Conservation (phyloP, 2,797 vertebrate species). For the Odontamblyopus lacepedii region DNA sequence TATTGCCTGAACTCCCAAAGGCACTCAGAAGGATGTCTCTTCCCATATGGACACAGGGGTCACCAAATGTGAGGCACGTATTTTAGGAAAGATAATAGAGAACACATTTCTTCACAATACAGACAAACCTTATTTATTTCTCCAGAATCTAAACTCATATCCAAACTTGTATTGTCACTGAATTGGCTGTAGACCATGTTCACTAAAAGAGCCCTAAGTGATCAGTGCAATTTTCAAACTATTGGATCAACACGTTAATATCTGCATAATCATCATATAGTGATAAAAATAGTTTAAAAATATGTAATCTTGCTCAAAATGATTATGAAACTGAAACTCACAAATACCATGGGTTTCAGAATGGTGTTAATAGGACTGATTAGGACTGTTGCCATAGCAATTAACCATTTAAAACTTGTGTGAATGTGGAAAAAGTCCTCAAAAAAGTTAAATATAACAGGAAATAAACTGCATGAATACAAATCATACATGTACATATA, state of each 20-base stretch:
- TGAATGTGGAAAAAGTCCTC: too few species aligned
- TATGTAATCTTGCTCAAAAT: too few species aligned
- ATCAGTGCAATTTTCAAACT: background rate
- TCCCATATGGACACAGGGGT: background rate
- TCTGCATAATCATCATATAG: too few species aligned
- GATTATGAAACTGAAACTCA: too few species aligned
- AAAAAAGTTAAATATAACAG: too few species aligned
- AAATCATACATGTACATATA: too few species aligned
- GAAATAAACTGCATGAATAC: too few species aligned
- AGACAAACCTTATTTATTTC: background rate
- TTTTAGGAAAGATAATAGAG: background rate
- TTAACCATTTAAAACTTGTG: too few species aligned
- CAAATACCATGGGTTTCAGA: too few species aligned
- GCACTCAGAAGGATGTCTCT: conserved; percentile 2
- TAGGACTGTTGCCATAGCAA: too few species aligned
- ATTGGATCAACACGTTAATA: background rate
- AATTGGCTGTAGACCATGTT: background rate
- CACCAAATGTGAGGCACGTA: background rate
- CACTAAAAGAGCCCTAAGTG: background rate
- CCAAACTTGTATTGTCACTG: background rate
- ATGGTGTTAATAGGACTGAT: too few species aligned
- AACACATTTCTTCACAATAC: background rate
- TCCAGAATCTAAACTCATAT: background rate
- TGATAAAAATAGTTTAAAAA: too few species aligned
- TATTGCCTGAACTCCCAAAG: conserved; percentile 19